Percentiles rank a stretch among this genome's conserved stretches.
These are phyloP conservation scores for Darevskia nairensis DNA, from an alignment of 2,797 vertebrate species.

Conservation along the genomic window DNA sequence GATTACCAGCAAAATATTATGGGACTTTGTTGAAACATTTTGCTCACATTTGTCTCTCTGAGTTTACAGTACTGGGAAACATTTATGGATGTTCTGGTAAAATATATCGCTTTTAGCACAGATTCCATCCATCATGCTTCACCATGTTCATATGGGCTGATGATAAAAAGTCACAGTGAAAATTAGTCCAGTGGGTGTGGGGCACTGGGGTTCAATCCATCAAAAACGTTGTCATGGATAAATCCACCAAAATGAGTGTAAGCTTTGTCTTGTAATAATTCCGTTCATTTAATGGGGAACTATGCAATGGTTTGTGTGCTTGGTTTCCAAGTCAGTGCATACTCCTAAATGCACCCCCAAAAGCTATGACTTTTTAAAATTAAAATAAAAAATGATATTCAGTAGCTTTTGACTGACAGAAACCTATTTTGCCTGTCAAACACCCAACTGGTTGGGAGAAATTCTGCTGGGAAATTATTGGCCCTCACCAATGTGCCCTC, in stretches of 20 bases:
- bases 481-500: constrained; percentile 40
- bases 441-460: neutral
- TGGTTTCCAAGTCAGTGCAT: neutral
- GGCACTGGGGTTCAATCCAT: neutral
- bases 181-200: neutral
- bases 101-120: neutral
- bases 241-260: neutral
- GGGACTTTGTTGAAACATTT: neutral
- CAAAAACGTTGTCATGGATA: neutral
- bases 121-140: neutral
- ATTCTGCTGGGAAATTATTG: neutral
- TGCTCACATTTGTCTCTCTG: neutral
- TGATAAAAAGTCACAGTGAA: neutral
- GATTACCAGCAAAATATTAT: neutral
- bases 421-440: too few species aligned
- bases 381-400: neutral
- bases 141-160: neutral
- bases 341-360: neutral
- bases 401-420: neutral
- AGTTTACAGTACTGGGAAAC: neutral
- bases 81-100: neutral
- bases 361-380: neutral
- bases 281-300: neutral
- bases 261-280: neutral
- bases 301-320: too few species aligned